phyloP scores from a whole-genome alignment of 2,888 invertebrate species.

The Drosophila lacicola region DNA sequence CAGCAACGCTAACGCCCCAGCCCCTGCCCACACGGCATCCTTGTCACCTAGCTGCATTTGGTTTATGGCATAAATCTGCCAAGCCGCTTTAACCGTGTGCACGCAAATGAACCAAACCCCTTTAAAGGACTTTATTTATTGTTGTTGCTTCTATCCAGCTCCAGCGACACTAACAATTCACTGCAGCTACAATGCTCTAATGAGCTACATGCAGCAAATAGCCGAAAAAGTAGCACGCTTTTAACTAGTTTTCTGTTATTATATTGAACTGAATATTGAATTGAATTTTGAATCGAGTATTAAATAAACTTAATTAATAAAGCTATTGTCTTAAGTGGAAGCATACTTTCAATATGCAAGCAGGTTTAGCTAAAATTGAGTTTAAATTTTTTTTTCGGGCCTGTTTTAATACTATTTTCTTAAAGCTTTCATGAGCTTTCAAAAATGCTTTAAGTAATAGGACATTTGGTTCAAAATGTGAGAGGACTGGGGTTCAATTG shows the following conservation, averaged over 20 bases:
- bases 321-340: too few relatives aligned
- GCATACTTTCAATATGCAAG: too few relatives aligned
- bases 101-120: slow-evolving; percentile 62
- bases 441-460: too few relatives aligned
- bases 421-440: too few relatives aligned
- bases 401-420: too few relatives aligned
- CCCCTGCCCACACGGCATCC: neutral
- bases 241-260: too few relatives aligned
- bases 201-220: slow-evolving; percentile 40
- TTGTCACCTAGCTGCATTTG: slow-evolving; percentile 26
- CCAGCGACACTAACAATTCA: slow-evolving; percentile 32
- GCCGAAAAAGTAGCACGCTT: slow-evolving; percentile 12
- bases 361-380: too few relatives aligned
- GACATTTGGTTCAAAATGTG: too few relatives aligned
- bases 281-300: too few relatives aligned
- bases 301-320: neutral
- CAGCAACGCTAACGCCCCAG: neutral
- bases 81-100: slow-evolving; percentile 23
- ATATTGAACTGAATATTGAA: too few relatives aligned
- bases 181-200: slow-evolving; percentile 34
- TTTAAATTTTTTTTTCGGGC: too few relatives aligned
- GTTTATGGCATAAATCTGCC: slow-evolving; percentile 33
- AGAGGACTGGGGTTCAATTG: too few relatives aligned
- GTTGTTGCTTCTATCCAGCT: slow-evolving; percentile 5
- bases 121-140: slow-evolving; percentile 45